Conservation (phyloP, 2,888 invertebrate genomes). For the Sarcophaga variegata region DNA sequence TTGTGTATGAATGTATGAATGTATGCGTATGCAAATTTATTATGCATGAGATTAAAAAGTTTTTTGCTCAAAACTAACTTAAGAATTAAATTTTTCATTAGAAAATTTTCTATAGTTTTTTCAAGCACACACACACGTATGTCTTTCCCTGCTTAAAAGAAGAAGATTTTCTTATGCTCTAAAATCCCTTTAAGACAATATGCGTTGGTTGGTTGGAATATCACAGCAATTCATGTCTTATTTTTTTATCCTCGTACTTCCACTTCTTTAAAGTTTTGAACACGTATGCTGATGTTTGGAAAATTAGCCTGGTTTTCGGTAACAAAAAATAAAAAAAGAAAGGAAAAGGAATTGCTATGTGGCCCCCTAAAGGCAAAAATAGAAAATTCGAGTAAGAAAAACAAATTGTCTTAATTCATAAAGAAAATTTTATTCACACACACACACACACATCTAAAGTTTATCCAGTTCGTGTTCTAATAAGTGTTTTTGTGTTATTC, state of each 20-base stretch:
- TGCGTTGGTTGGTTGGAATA: constrained; percentile 18
- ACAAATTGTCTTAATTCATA: constrained; percentile 63
- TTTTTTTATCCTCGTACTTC: neutral
- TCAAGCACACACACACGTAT: neutral
- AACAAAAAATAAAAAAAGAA: neutral
- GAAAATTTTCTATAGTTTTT: constrained; percentile 55
- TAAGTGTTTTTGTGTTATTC: no score
- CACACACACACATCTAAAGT: neutral
- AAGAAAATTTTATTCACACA: constrained; percentile 42
- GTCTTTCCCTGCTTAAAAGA: neutral
- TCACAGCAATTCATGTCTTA: constrained; percentile 45
- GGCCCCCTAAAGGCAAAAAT: constrained; percentile 52
- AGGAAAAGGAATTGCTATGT: constrained; percentile 38
- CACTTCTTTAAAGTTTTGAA: constrained; percentile 24
- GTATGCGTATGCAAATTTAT: constrained; percentile 70
- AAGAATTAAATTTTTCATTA: constrained; percentile 72
- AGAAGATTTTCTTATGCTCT: neutral
- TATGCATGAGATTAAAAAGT: constrained; percentile 73
- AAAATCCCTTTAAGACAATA: constrained; percentile 46
- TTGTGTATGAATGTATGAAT: neutral
- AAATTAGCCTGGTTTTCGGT: constrained; percentile 60
- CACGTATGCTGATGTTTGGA: constrained; percentile 66
- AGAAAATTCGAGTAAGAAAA: constrained; percentile 34
- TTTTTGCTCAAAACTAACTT: constrained; percentile 70
- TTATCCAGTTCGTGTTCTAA: neutral